Conservation (phyloP, 2,797 vertebrate species). For the Cuniculus paca region DNA sequence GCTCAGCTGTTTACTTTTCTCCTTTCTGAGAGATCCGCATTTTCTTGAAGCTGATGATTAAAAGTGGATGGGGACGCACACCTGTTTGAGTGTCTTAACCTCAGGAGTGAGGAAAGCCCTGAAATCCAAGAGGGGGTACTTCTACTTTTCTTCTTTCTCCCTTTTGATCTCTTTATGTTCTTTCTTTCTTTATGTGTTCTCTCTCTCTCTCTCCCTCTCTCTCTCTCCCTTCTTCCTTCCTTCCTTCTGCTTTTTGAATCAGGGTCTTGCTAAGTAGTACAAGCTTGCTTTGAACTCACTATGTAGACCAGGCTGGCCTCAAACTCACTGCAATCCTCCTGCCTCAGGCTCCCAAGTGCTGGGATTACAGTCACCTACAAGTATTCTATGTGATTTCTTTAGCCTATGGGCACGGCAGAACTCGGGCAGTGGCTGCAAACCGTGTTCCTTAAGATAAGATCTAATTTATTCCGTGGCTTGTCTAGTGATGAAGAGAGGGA, state of each 20-base stretch:
- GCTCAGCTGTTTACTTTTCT: slow-evolving; percentile 91
- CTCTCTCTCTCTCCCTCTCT: too few relatives aligned
- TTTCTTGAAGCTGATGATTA: slow-evolving; percentile 89
- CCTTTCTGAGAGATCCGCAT: slow-evolving; percentile 84
- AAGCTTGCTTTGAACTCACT: not conserved
- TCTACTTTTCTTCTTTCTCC: not conserved
- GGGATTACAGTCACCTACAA: not conserved
- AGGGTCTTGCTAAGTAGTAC: not conserved
- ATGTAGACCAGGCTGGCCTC: not conserved
- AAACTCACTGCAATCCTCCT: not conserved
- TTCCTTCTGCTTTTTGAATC: not conserved
- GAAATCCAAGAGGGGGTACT: not conserved
- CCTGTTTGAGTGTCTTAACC: slow-evolving; percentile 82
- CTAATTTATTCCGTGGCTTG: not conserved
- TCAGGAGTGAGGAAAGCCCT: slow-evolving; percentile 51
- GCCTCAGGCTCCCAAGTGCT: not conserved
- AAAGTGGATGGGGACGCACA: slow-evolving; percentile 83
- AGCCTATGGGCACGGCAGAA: not conserved
- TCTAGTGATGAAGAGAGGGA: not conserved
- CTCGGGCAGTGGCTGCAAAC: not conserved
- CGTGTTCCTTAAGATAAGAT: not conserved
- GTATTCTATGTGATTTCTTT: not conserved
- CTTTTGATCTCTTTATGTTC: not conserved
- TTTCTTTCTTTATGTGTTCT: not conserved
- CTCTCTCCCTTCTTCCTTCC: not conserved